A percentile compares a stretch with the other conserved stretches of the same genome.
Conservation (phyloP, 2,797 vertebrate species). For the Coilia nasus region DNA sequence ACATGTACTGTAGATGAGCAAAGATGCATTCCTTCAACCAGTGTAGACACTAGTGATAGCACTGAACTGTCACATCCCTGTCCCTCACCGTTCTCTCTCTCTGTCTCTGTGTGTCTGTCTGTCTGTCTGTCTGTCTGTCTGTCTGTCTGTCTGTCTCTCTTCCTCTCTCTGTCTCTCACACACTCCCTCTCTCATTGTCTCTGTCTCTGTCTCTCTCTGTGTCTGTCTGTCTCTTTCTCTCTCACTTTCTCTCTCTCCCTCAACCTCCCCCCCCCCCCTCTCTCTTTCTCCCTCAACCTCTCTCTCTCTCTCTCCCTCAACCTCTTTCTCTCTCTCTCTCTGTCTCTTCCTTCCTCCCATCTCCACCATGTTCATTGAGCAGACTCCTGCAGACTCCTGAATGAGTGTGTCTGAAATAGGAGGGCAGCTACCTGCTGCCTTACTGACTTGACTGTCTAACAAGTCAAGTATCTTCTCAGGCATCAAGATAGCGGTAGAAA, state of each 20-base stretch:
- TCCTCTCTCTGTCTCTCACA: too few relatives aligned
- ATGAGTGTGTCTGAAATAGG: background rate
- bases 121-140: background rate
- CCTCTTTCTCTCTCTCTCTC: background rate
- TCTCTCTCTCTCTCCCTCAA: too few relatives aligned
- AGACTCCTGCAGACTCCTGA: background rate
- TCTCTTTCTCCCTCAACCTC: too few relatives aligned
- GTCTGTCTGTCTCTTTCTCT: background rate
- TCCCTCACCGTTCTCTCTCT: too few relatives aligned
- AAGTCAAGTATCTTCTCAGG: too few relatives aligned
- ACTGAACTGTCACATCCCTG: background rate
- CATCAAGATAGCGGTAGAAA: too few relatives aligned
- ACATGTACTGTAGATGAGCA: background rate
- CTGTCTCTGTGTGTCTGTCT: background rate
- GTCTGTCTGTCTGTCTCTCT: background rate
- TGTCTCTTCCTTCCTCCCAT: background rate
- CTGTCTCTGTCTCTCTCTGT: background rate
- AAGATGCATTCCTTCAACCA: background rate
- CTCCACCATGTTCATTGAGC: background rate
- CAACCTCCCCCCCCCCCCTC: too few relatives aligned
- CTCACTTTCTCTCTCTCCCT: background rate
- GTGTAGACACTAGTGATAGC: background rate
- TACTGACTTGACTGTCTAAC: too few relatives aligned
- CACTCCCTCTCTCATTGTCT: background rate
- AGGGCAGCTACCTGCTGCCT: too few relatives aligned